Evolutionary conservation across 2,888 invertebrate genomes (phyloP).

Genomic region (Tetranychus piercei): DNA sequence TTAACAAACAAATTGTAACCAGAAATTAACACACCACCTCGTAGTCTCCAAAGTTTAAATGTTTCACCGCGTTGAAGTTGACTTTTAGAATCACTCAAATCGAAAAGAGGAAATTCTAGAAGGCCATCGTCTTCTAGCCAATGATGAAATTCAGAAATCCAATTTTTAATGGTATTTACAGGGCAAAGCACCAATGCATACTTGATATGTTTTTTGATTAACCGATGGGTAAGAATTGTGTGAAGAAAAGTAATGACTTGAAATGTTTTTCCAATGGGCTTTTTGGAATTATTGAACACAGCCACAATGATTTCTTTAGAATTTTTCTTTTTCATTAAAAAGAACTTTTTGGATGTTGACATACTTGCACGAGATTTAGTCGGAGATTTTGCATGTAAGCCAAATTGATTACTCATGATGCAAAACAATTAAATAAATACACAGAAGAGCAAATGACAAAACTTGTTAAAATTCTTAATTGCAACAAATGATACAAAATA

Average conservation of each 20-base stretch:
- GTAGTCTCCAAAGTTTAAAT: conserved; percentile 56
- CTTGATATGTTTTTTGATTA: conserved; percentile 44
- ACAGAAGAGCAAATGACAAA: too few relatives aligned
- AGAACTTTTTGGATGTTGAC: too few relatives aligned
- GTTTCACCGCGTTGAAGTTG: conserved; percentile 53
- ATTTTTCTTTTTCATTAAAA: too few relatives aligned
- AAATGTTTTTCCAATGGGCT: conserved; percentile 77
- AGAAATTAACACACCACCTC: conserved; percentile 75
- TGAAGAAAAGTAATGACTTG: conserved; percentile 43
- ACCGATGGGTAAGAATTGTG: conserved; percentile 33
- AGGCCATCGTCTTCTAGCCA: conserved; percentile 44
- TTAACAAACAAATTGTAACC: conserved; percentile 91
- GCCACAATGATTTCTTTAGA: too few relatives aligned
- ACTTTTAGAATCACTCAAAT: conserved; percentile 49
- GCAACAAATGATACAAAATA: too few relatives aligned
- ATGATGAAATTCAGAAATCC: conserved; percentile 78
- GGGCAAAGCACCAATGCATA: conserved; percentile 77
- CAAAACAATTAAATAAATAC: too few relatives aligned
- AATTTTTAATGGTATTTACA: conserved; percentile 82
- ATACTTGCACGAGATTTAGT: too few relatives aligned
- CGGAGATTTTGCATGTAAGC: too few relatives aligned
- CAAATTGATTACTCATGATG: too few relatives aligned
- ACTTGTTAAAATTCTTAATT: too few relatives aligned
- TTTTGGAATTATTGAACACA: too few relatives aligned
- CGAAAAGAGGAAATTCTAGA: conserved; percentile 43